Evolutionary conservation across 2,797 vertebrate species (phyloP).

Genomic region (Catharus ustulatus): DNA sequence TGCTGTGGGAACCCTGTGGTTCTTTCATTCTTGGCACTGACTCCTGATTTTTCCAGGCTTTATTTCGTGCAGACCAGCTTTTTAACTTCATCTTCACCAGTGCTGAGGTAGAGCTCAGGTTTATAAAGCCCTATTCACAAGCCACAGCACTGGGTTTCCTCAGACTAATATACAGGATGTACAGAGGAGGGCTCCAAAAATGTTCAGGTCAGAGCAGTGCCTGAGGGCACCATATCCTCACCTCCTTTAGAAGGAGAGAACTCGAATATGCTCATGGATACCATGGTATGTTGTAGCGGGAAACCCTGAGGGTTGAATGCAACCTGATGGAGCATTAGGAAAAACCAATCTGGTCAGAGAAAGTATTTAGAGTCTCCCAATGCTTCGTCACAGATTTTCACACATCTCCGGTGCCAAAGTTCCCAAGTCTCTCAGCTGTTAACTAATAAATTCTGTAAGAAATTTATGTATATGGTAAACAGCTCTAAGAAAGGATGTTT

Average conservation of each 20-base stretch:
- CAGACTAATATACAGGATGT: rapidly evolving
- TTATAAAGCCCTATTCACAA: background rate
- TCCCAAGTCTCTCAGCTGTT: background rate
- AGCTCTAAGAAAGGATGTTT: background rate
- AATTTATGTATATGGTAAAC: background rate
- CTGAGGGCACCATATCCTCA: background rate
- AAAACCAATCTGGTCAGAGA: background rate
- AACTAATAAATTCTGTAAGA: background rate
- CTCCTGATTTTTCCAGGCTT: background rate
- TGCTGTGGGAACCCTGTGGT: background rate
- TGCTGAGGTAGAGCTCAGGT: background rate
- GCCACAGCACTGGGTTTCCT: rapidly evolving
- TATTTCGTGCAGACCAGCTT: background rate
- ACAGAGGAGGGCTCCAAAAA: background rate
- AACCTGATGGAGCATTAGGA: background rate
- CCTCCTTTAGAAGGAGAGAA: background rate
- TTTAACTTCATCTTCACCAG: background rate
- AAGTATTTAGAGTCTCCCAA: background rate
- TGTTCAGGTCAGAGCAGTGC: background rate
- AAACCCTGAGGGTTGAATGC: background rate
- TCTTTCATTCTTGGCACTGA: background rate
- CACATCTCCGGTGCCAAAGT: background rate
- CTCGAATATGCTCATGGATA: rapidly evolving
- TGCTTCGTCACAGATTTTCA: background rate
- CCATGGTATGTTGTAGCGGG: rapidly evolving